Conservation (phyloP, 2,113 vertebrate genomes). For the Amazona vittata region DNA sequence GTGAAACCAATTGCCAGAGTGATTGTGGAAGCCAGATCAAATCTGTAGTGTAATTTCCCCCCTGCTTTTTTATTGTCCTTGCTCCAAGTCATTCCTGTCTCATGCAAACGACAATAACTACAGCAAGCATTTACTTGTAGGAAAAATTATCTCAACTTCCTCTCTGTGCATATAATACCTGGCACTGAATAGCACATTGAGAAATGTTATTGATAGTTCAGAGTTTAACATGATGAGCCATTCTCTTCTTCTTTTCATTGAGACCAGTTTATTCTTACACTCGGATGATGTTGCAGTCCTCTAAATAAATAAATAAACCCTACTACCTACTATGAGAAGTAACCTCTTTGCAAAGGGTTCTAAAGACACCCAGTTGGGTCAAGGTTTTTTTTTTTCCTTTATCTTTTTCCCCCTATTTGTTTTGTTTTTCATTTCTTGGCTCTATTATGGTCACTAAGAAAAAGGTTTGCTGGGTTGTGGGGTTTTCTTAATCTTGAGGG, state of each 20-base stretch:
- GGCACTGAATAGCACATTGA: constrained; percentile 22
- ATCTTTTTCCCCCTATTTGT: background rate
- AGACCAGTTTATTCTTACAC: constrained; percentile 49
- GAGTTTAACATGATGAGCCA: constrained; percentile 17
- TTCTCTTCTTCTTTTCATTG: constrained; percentile 38
- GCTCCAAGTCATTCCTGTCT: constrained; percentile 57
- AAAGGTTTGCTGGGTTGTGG: constrained; percentile 27
- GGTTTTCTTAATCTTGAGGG: constrained; percentile 63
- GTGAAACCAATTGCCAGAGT: constrained; percentile 62
- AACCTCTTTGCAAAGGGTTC: constrained; percentile 57
- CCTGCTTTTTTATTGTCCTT: constrained; percentile 66
- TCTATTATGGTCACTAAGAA: constrained; percentile 70
- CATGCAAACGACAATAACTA: constrained; percentile 56
- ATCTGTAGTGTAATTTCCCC: constrained; percentile 61
- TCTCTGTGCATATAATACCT: constrained; percentile 26
- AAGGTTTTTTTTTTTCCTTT: constrained; percentile 1
- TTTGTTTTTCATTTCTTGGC: constrained; percentile 43
- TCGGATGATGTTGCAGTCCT: constrained; percentile 30
- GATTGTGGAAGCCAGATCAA: constrained; percentile 59
- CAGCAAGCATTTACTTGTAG: constrained; percentile 25
- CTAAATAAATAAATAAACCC: constrained; percentile 25
- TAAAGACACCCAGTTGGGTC: constrained; percentile 27
- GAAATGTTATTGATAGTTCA: constrained; percentile 52
- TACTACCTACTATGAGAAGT: background rate
- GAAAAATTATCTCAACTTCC: constrained; percentile 61